A percentile compares a stretch with the other conserved stretches of the same genome.
Evolutionary conservation across 2,113 vertebrate species (phyloP).

Genomic region (Rhynchomys soricoides): DNA sequence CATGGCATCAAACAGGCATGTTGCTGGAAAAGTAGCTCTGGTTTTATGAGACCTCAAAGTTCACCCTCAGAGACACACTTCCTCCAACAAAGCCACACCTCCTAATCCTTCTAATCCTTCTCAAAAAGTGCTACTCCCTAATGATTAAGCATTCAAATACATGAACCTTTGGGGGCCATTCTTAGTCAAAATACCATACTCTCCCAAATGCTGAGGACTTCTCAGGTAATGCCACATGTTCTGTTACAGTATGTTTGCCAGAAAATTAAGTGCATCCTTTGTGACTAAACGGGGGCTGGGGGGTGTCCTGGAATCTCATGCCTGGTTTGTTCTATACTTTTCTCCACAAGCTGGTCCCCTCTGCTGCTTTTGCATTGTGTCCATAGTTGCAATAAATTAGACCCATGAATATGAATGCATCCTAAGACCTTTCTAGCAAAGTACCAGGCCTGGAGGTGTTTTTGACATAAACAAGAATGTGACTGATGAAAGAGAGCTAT

Average conservation of each 20-base stretch:
- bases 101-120: not conserved
- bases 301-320: not conserved
- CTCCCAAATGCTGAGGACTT: not conserved
- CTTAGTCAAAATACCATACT: not conserved
- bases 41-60: not conserved
- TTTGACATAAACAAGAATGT: not conserved
- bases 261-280: not conserved
- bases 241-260: not conserved
- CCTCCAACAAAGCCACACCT: not conserved
- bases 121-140: not conserved
- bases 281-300: no score
- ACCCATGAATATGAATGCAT: not conserved
- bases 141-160: not conserved
- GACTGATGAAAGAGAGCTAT: not conserved
- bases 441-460: no score
- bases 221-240: no score
- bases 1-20: not conserved
- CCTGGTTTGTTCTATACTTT: not conserved
- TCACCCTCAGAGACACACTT: not conserved
- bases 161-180: not conserved
- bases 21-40: no score
- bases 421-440: not conserved
- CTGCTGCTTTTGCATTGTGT: not conserved
- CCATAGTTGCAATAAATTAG: not conserved
- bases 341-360: not conserved